phyloP scores from a whole-genome alignment of 2,113 vertebrate genomes.

The Erinaceus europaeus region DNA sequence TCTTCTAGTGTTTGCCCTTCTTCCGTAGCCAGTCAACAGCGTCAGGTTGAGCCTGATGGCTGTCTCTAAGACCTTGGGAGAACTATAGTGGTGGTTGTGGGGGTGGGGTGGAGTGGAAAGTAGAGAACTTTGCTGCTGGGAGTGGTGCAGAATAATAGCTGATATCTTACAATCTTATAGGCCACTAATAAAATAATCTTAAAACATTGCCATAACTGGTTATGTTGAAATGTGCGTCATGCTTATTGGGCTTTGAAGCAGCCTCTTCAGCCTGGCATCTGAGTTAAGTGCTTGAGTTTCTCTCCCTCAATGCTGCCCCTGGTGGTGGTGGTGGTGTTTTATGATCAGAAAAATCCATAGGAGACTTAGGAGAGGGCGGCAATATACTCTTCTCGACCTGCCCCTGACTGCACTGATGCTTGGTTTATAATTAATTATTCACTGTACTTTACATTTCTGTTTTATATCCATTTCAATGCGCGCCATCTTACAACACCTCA shows the following conservation, averaged over 20 bases:
- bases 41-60: too few relatives aligned
- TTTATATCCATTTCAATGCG: neutral
- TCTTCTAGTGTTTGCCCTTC: too few relatives aligned
- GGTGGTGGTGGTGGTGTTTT: neutral
- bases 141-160: too few relatives aligned
- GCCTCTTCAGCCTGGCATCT: neutral
- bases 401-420: neutral
- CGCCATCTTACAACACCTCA: neutral
- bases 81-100: too few relatives aligned
- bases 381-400: neutral
- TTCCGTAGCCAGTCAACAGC: too few relatives aligned
- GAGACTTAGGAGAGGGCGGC: neutral
- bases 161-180: too few relatives aligned
- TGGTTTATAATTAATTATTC: constrained; percentile 28
- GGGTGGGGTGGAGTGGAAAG: too few relatives aligned
- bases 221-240: neutral
- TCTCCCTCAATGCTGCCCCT: neutral
- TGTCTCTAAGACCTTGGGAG: too few relatives aligned
- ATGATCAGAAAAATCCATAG: neutral
- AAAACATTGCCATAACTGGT: neutral
- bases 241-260: neutral
- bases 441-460: neutral
- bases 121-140: too few relatives aligned
- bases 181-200: too few relatives aligned
- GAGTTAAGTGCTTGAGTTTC: neutral